These are phyloP conservation scores for Eurytoma adleriae DNA, from an alignment of 2,888 invertebrate species.

Conservation along the genomic window DNA sequence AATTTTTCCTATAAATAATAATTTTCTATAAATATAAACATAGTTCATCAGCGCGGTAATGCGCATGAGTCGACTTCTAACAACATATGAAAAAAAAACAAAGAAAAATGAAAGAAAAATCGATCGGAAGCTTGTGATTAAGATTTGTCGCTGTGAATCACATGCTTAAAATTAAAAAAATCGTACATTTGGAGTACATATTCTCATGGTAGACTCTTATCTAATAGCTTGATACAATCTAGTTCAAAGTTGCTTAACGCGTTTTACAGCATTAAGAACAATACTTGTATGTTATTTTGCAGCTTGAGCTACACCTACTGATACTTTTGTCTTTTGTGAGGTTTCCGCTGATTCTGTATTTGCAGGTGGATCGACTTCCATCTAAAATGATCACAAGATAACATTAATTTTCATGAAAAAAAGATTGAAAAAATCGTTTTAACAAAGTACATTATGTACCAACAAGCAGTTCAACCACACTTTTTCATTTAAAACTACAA, in stretches of 20 bases:
- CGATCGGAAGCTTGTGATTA: constrained; percentile 37
- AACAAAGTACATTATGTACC: not conserved
- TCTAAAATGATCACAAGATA: constrained; percentile 60
- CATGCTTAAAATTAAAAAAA: constrained; percentile 1
- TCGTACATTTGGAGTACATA: not conserved
- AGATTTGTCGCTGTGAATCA: constrained; percentile 25
- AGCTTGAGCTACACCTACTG: constrained; percentile 64
- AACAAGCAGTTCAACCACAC: not conserved
- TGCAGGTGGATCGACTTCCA: constrained; percentile 71
- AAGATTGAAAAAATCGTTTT: not conserved
- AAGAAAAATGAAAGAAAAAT: constrained; percentile 44
- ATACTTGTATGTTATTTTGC: constrained; percentile 73
- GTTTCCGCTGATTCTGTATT: constrained; percentile 71
- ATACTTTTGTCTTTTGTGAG: constrained; percentile 71
- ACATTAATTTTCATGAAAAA: not conserved
- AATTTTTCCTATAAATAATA: too few relatives aligned
- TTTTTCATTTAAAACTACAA: not conserved
- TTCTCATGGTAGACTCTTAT: constrained; percentile 28
- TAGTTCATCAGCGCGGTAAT: too few relatives aligned
- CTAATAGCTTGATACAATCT: not conserved
- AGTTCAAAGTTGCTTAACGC: constrained; percentile 52
- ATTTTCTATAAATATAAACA: too few relatives aligned
- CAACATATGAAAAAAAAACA: constrained; percentile 5
- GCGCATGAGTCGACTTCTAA: not conserved
- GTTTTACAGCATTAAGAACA: constrained; percentile 57